phyloP scores from a whole-genome alignment of 2,888 invertebrate species.

The Lochmaea capreae region DNA sequence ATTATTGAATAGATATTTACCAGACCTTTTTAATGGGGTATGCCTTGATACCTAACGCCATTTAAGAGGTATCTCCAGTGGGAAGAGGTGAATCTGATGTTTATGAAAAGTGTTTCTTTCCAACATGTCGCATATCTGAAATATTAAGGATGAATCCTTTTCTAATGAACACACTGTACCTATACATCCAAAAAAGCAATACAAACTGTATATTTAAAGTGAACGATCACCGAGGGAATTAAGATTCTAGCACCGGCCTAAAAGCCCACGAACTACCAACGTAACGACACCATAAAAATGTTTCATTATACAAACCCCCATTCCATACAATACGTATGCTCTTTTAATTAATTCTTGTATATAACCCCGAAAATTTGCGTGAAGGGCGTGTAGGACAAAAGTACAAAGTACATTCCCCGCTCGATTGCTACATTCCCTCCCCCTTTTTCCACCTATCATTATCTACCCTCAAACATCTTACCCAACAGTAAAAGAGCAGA shows the following conservation, averaged over 20 bases:
- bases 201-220: constrained; percentile 21
- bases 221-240: constrained; percentile 22
- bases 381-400: constrained; percentile 46
- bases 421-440: constrained; percentile 45
- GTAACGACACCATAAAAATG: constrained; percentile 32
- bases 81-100: too few species aligned
- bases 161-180: too few species aligned
- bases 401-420: constrained; percentile 43
- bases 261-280: constrained; percentile 23
- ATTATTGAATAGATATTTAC: too few species aligned
- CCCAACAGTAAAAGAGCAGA: constrained; percentile 62
- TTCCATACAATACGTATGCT: constrained; percentile 33
- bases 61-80: too few species aligned
- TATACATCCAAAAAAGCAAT: background rate
- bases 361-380: constrained; percentile 51
- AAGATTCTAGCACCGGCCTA: constrained; percentile 22
- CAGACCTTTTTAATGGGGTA: too few species aligned
- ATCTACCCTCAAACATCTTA: constrained; percentile 62
- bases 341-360: constrained; percentile 49
- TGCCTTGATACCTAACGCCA: too few species aligned
- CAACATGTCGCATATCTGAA: too few species aligned
- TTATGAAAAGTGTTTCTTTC: too few species aligned
- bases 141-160: too few species aligned
- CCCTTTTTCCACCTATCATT: constrained; percentile 56
- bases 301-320: constrained; percentile 50